Conservation (phyloP, 2,113 vertebrate species). For the Naja naja region DNA sequence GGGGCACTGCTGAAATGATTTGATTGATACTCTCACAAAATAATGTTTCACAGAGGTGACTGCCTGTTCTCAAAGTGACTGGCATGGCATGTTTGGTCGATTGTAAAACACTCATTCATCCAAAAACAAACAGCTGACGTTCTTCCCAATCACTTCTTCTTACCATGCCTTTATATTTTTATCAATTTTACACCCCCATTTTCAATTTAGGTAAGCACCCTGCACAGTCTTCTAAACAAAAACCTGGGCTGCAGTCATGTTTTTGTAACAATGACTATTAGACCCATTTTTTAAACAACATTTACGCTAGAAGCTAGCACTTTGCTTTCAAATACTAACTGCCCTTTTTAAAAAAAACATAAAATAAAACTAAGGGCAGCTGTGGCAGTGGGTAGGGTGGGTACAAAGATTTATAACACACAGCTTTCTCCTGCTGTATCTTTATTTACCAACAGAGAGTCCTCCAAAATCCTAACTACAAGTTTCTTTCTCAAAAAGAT, state of each 20-base stretch:
- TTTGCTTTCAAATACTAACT: neutral
- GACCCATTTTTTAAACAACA: neutral
- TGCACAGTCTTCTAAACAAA: neutral
- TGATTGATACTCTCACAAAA: neutral
- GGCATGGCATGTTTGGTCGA: neutral
- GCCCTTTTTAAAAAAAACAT: too few relatives aligned
- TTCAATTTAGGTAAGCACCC: neutral
- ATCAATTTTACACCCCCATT: neutral
- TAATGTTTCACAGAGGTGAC: neutral
- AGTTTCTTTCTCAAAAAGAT: neutral
- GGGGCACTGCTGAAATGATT: neutral
- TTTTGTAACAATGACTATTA: neutral
- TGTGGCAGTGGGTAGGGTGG: too few relatives aligned
- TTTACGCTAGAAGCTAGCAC: neutral
- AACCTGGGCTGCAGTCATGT: neutral
- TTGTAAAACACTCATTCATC: neutral
- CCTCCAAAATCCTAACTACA: neutral
- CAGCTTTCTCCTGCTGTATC: neutral
- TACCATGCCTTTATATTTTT: neutral
- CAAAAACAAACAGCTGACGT: neutral
- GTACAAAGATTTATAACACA: neutral
- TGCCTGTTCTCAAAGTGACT: neutral
- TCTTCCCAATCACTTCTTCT: neutral
- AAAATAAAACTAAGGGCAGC: too few relatives aligned
- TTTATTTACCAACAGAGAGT: too few relatives aligned